Evolutionary conservation across 2,888 invertebrate genomes (phyloP), one percentile per base, ranked within the genome.

Genomic region (Melanophora roralis): DNA sequence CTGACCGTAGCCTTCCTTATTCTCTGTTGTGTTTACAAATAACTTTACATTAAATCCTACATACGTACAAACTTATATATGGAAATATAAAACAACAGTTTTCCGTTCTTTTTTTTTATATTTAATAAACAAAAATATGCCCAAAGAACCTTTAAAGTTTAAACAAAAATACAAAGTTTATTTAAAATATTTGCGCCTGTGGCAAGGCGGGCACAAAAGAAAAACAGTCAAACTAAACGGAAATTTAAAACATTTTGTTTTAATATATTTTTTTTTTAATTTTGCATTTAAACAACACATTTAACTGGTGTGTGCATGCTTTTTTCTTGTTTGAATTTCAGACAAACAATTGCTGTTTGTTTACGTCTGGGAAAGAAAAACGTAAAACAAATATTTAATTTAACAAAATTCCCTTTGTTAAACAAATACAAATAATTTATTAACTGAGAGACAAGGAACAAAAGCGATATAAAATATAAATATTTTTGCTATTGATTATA

Each of bases 221-320:
- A n/a, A 32, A 3, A 16, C 47, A 47, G 27, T 14, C 34, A 16
- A 36, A 38, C 21, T 38, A 60, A 62, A 68, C 68, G 49, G 68
- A 78, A 74, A 78, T 68, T 73, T 78, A 23, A 71, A 78, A 47
- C 45, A 53, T 72, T 62, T 65, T 71, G 32, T 57, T 27, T 6
- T 5, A n/a, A n/a, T n/a, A n/a, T n/a, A 6, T 65, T 55, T 32
- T 23, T 45, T 3, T 34, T 12, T 1, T 36, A 14, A 9, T 55
- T 51, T 60, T 71, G 45, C 21, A 71, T 65, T 62, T 19, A 71
- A 69, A 53, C 38, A 69, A 38, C 49, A 64, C 12, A 36, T 59
- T 57, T 51, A 51, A 53, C 51, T 65, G 36, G 45, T 36, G 71
- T 65, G 36, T 51, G 16, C 34, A 16, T 51, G 27, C 4, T 16